Percentiles rank a stretch among this genome's conserved stretches.
Evolutionary conservation across 1,140 invertebrate genomes (phyloP).

Genomic region (Sesamia nonagrioides): DNA sequence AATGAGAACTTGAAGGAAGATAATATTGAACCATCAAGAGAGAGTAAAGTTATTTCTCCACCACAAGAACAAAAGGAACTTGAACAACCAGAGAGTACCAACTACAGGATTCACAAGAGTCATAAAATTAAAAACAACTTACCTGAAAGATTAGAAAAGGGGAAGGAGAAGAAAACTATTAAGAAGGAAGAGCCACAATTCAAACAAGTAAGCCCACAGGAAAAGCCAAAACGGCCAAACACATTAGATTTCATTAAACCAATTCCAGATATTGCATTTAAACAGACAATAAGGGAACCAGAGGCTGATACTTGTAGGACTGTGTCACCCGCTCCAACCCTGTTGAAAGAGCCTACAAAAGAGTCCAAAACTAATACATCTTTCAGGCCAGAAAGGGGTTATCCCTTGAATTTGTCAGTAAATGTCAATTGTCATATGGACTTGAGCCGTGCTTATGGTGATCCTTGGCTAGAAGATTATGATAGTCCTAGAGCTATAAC

Average conservation of each 20-base stretch:
- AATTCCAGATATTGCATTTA: constrained; percentile 85
- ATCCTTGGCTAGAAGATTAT: constrained; percentile 83
- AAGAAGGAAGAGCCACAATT: constrained; percentile 70
- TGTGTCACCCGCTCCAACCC: constrained; percentile 71
- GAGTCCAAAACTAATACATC: constrained; percentile 61
- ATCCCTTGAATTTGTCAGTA: constrained; percentile 87
- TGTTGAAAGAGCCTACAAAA: constrained; percentile 65
- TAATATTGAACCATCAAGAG: constrained; percentile 49
- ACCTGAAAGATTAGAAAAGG: constrained; percentile 77
- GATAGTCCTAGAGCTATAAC: constrained; percentile 83
- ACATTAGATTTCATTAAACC: constrained; percentile 84
- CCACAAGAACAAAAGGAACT: constrained; percentile 54
- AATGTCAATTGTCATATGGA: constrained; percentile 89
- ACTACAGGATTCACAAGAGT: constrained; percentile 83
- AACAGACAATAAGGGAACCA: constrained; percentile 75
- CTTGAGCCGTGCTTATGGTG: constrained; percentile 81
- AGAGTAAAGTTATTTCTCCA: constrained; percentile 49
- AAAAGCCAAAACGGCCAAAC: constrained; percentile 79
- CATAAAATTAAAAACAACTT: constrained; percentile 83
- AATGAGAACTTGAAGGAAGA: constrained; percentile 74
- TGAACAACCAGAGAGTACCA: constrained; percentile 77
- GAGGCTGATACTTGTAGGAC: constrained; percentile 69
- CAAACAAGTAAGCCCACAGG: constrained; percentile 58
- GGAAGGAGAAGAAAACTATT: constrained; percentile 81
- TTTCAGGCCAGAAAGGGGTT: constrained; percentile 73